Percentiles rank a stretch among this genome's conserved stretches.
Evolutionary conservation across 2,888 invertebrate species (phyloP).

Genomic region (Caenorhabditis imperialis): DNA sequence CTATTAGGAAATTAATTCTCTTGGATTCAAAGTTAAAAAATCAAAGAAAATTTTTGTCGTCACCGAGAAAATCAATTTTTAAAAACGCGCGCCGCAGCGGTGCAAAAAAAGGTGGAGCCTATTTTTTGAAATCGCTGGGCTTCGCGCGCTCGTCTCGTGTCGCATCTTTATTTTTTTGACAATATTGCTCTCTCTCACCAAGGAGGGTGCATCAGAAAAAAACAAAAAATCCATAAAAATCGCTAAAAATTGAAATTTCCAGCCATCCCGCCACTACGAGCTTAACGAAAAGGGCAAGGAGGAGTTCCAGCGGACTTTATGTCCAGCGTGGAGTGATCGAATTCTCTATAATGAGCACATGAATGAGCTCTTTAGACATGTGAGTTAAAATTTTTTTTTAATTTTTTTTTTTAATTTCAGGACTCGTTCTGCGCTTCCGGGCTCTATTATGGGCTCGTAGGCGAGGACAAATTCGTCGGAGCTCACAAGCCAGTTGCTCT

Average conservation of each 20-base stretch:
- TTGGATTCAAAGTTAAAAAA: too few relatives aligned
- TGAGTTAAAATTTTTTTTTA: conserved; percentile 28
- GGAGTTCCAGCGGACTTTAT: conserved; percentile 64
- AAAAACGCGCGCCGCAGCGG: too few relatives aligned
- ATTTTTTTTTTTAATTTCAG: conserved; percentile 53
- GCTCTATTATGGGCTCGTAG: conserved; percentile 71
- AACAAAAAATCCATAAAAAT: neutral
- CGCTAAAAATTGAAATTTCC: conserved; percentile 9
- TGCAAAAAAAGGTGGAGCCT: too few relatives aligned
- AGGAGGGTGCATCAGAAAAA: too few relatives aligned
- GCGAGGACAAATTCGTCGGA: conserved; percentile 65
- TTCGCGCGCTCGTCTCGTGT: too few relatives aligned
- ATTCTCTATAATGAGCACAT: conserved; percentile 66
- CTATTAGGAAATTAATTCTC: too few relatives aligned
- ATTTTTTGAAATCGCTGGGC: too few relatives aligned
- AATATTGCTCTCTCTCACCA: too few relatives aligned
- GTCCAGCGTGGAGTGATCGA: conserved; percentile 69
- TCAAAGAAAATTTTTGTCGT: too few relatives aligned
- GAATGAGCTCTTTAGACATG: conserved; percentile 69
- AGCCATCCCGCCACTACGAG: conserved; percentile 69
- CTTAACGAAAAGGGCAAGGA: conserved; percentile 62
- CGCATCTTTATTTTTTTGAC: too few relatives aligned
- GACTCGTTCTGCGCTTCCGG: conserved; percentile 72
- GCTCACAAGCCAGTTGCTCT: conserved; percentile 67
- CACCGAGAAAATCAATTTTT: too few relatives aligned